A percentile compares a stretch with the other conserved stretches of the same genome.
These are phyloP conservation scores for Aphaenogaster floridana DNA, from an alignment of 1,140 invertebrate species.

Conservation along the genomic window DNA sequence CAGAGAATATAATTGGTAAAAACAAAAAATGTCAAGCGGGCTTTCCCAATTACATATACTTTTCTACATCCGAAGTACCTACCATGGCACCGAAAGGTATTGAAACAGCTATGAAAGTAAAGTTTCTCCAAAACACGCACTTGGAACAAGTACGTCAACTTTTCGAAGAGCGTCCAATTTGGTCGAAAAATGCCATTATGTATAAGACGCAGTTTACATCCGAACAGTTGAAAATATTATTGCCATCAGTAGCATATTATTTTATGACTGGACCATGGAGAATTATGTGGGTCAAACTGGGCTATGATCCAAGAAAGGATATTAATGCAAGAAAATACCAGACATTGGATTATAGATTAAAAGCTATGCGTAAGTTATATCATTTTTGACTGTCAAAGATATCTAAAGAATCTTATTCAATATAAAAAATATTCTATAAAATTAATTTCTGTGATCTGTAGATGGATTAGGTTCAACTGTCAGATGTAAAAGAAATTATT, in stretches of 20 bases:
- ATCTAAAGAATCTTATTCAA: constrained; percentile 29
- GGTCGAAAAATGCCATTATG: constrained; percentile 93
- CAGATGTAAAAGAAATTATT: constrained; percentile 87
- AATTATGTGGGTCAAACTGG: constrained; percentile 93
- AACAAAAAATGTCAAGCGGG: constrained; percentile 87
- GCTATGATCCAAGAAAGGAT: constrained; percentile 95
- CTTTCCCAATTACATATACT: constrained; percentile 88
- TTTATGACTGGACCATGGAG: constrained; percentile 96
- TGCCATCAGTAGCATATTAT: constrained; percentile 94
- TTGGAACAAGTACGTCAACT: constrained; percentile 88
- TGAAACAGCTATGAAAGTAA: constrained; percentile 86
- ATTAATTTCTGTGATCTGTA: constrained; percentile 65
- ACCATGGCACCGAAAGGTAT: constrained; percentile 87
- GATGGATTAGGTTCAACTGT: constrained; percentile 88
- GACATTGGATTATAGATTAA: constrained; percentile 94
- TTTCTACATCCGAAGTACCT: constrained; percentile 87
- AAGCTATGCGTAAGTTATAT: constrained; percentile 88
- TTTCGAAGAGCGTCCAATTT: constrained; percentile 94
- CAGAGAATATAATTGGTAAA: constrained; percentile 87
- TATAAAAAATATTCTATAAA: constrained; percentile 21
- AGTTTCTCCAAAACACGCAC: constrained; percentile 85
- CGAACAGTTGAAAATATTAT: constrained; percentile 91
- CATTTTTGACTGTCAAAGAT: neutral
- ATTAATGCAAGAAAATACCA: constrained; percentile 94
- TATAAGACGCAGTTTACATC: constrained; percentile 89